These are phyloP conservation scores for Calameuta idolon DNA, from an alignment of 2,888 invertebrate genomes.

Conservation along the genomic window DNA sequence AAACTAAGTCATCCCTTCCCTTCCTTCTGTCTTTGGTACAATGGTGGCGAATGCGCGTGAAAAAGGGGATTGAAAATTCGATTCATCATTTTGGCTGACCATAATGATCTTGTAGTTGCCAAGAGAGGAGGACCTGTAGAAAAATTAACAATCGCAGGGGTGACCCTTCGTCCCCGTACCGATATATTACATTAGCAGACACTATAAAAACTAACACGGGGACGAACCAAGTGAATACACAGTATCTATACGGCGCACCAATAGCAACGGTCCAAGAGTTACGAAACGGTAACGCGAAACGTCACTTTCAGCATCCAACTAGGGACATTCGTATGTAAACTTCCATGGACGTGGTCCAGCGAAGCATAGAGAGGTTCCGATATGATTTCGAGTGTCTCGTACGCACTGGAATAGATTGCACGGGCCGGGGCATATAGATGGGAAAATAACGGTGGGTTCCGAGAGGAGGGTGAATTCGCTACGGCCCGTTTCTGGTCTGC, in stretches of 20 bases:
- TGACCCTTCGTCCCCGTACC: not conserved
- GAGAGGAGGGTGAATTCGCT: conserved; percentile 41
- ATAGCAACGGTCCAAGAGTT: not conserved
- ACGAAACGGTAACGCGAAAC: not conserved
- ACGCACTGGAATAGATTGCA: conserved; percentile 36
- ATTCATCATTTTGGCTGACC: conserved; percentile 9
- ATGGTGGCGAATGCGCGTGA: not conserved
- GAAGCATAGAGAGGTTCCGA: conserved; percentile 11
- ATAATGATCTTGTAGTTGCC: conserved; percentile 6
- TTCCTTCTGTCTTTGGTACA: not conserved
- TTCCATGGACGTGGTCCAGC: conserved; percentile 26
- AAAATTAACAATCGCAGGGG: not conserved
- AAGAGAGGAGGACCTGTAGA: not conserved
- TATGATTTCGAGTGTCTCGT: conserved; percentile 46
- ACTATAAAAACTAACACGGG: not conserved
- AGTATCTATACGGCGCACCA: not conserved
- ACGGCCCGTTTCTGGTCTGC: conserved; percentile 52
- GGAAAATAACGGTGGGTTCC: conserved; percentile 44
- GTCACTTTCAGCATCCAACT: not conserved
- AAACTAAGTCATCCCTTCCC: not conserved
- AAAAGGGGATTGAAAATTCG: not conserved
- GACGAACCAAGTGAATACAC: not conserved
- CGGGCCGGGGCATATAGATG: conserved; percentile 47
- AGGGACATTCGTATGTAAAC: conserved; percentile 61
- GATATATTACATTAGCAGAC: not conserved